Conservation (phyloP, 1,140 invertebrate genomes). For the Nasonia longicornis region DNA sequence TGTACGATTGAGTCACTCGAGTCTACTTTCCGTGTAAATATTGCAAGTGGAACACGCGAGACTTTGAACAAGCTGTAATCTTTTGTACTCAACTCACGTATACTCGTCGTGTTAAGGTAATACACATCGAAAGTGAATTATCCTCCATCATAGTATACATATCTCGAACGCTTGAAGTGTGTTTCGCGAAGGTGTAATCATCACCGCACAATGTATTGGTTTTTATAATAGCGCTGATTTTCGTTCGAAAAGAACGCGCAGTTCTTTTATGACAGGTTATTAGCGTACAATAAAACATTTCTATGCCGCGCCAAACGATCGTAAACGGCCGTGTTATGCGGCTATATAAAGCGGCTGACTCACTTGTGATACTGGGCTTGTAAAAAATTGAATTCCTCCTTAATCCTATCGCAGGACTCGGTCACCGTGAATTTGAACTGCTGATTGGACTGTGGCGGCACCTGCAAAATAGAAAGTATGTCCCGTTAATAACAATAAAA, state of each 20-base stretch:
- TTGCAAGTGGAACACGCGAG: too few species aligned
- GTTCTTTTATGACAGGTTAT: background rate
- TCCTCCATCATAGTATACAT: too few species aligned
- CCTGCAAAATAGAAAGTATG: slow-evolving; percentile 72
- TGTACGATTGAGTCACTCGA: too few species aligned
- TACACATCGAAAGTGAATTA: too few species aligned
- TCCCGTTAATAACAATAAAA: background rate
- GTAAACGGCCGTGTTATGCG: background rate
- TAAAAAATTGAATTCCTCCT: slow-evolving; percentile 89
- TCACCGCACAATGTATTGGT: too few species aligned
- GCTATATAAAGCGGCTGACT: slow-evolving; percentile 60
- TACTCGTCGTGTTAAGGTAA: too few species aligned
- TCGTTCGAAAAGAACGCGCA: background rate
- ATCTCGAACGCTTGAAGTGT: too few species aligned
- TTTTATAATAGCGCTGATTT: too few species aligned
- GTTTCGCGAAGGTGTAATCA: too few species aligned
- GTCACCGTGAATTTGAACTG: slow-evolving; percentile 93
- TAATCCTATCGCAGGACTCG: slow-evolving; percentile 93
- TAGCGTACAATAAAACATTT: background rate
- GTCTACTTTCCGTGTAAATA: too few species aligned
- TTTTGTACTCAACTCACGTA: too few species aligned
- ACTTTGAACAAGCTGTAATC: too few species aligned
- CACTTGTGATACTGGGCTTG: slow-evolving; percentile 89
- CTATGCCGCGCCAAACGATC: background rate
- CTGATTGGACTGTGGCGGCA: slow-evolving; percentile 85